Evolutionary conservation across 2,797 vertebrate species (phyloP).

Genomic region (Poecile montanus): DNA sequence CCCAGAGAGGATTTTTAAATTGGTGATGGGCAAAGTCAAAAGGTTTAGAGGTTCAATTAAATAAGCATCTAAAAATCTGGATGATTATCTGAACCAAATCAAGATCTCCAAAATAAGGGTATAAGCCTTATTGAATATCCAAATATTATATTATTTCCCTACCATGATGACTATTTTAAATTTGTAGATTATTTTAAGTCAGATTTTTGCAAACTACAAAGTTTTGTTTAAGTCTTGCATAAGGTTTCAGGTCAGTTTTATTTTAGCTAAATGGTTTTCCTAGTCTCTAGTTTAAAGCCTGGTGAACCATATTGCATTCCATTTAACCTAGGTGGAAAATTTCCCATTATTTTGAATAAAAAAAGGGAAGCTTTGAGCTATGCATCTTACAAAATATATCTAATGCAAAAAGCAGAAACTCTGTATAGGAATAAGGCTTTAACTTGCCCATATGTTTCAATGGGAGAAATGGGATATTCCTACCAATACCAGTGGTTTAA

Average conservation of each 20-base stretch:
- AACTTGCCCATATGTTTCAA: neutral
- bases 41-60: neutral
- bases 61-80: neutral
- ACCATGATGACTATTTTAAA: neutral
- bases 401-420: neutral
- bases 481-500: neutral
- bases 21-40: slow-evolving; percentile 41
- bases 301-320: neutral
- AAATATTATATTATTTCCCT: neutral
- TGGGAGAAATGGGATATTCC: neutral
- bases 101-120: neutral
- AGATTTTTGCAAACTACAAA: neutral
- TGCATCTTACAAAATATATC: neutral
- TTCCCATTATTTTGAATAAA: neutral
- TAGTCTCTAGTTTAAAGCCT: neutral
- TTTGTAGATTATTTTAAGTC: neutral
- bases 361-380: neutral
- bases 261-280: neutral
- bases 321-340: neutral
- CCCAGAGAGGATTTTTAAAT: slow-evolving; percentile 15
- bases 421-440: neutral
- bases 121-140: neutral
- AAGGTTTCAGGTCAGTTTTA: neutral
- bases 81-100: neutral
- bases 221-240: neutral